Evolutionary conservation across 2,797 vertebrate species (phyloP).

Genomic region (Muraenolepis orangiensis): DNA sequence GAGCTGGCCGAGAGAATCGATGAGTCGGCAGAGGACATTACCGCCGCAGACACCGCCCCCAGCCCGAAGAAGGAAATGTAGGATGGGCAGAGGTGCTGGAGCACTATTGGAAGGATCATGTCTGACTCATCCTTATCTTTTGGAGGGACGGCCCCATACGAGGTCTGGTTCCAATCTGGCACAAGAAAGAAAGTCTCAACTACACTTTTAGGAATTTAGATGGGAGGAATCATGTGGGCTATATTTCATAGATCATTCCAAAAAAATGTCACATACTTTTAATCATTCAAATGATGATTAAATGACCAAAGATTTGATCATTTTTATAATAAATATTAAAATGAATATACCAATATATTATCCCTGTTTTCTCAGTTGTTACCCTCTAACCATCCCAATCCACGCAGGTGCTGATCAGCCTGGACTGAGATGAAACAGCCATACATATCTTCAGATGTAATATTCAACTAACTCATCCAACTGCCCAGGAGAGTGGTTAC

Average conservation of each 20-base stretch:
- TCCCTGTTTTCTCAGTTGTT: constrained; percentile 12
- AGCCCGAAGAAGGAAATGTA: constrained; percentile 95
- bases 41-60: constrained; percentile 92
- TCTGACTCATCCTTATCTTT: constrained; percentile 84
- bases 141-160: constrained; percentile 79
- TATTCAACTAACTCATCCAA: constrained; percentile 55
- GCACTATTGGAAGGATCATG: constrained; percentile 96
- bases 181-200: constrained; percentile 14
- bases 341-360: neutral
- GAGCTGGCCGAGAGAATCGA: constrained; percentile 97
- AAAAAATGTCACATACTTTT: neutral
- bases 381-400: constrained; percentile 7
- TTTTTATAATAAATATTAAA: too few relatives aligned
- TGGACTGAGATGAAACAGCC: constrained; percentile 48
- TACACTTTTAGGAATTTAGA: too few relatives aligned
- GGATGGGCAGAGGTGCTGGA: constrained; percentile 91
- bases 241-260: neutral
- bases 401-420: constrained; percentile 46
- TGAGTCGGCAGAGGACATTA: constrained; percentile 98
- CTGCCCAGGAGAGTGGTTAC: neutral
- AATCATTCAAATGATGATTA: neutral
- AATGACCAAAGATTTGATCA: neutral
- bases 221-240: too few relatives aligned
- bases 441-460: constrained; percentile 69
- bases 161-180: constrained; percentile 92